phyloP scores from a whole-genome alignment of 2,888 invertebrate species.

The Noctua janthe region DNA sequence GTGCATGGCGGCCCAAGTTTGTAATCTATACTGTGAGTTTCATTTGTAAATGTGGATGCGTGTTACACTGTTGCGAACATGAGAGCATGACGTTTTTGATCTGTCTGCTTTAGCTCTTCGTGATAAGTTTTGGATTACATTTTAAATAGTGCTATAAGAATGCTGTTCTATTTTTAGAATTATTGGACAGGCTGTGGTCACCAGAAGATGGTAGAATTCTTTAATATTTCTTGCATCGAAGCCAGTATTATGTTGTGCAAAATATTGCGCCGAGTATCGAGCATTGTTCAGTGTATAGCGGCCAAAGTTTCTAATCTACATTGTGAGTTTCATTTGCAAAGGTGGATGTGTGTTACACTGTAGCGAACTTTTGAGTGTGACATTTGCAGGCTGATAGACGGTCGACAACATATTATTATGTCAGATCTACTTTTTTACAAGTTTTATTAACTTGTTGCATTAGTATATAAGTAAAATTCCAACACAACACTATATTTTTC shows the following conservation, averaged over 20 bases:
- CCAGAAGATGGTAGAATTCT: too few relatives aligned
- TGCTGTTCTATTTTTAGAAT: too few relatives aligned
- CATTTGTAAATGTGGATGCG: constrained; percentile 63
- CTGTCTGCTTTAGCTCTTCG: too few relatives aligned
- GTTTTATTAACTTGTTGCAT: background rate
- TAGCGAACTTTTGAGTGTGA: background rate
- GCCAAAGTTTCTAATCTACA: constrained; percentile 71
- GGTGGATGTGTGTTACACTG: constrained; percentile 47
- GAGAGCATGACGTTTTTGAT: too few relatives aligned
- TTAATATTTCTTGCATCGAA: too few relatives aligned
- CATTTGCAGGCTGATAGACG: background rate
- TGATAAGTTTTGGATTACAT: too few relatives aligned
- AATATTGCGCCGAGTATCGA: constrained; percentile 61
- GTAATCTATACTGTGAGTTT: constrained; percentile 70
- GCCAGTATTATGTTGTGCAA: constrained; percentile 30
- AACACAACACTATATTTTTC: too few relatives aligned
- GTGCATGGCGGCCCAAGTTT: constrained; percentile 63
- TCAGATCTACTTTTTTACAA: too few relatives aligned
- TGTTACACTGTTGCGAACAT: constrained; percentile 41
- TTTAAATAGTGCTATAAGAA: too few relatives aligned
- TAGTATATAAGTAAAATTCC: too few relatives aligned
- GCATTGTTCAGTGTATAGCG: constrained; percentile 49
- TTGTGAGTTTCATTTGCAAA: constrained; percentile 68
- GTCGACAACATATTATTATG: too few relatives aligned
- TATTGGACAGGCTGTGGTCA: too few relatives aligned